Evolutionary conservation across 2,113 vertebrate species (phyloP).

Genomic region (Xiphophorus hellerii): DNA sequence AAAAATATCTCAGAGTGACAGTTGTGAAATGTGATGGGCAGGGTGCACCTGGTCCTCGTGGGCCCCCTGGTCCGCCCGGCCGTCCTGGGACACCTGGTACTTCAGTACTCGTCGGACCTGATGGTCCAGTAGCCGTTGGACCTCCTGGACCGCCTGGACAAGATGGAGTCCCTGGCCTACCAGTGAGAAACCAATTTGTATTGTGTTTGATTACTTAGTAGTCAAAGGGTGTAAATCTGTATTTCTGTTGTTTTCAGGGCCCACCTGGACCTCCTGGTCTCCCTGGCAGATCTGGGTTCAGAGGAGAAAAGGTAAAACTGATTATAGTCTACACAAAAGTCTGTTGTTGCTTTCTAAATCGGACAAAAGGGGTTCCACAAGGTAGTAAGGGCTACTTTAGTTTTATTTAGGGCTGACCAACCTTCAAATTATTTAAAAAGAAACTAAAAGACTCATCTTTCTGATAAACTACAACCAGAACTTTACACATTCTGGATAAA

Average conservation of each 20-base stretch:
- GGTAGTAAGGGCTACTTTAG: background rate
- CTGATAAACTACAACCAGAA: too few species aligned
- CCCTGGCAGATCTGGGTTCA: conserved; percentile 77
- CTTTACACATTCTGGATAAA: too few species aligned
- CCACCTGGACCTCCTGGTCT: conserved; percentile 83
- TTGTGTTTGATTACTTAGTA: background rate
- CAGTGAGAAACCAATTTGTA: conserved; percentile 63
- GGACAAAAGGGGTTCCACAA: background rate
- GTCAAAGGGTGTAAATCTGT: background rate
- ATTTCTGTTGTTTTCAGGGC: conserved; percentile 76
- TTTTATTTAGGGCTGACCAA: background rate
- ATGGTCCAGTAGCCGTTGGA: conserved; percentile 74
- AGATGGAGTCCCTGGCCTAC: conserved; percentile 77
- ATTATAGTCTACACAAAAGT: background rate
- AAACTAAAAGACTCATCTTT: too few species aligned
- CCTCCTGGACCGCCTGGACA: conserved; percentile 82
- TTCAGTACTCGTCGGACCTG: conserved; percentile 78
- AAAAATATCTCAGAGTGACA: background rate
- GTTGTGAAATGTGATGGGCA: conserved; percentile 55
- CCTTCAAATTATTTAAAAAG: too few species aligned
- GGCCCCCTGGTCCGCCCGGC: conserved; percentile 85
- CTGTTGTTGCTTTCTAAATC: background rate
- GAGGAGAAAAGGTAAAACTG: conserved; percentile 76
- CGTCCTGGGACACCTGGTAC: conserved; percentile 87
- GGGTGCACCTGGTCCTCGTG: conserved; percentile 72